Percentiles rank a stretch among this genome's conserved stretches.
Evolutionary conservation across 1,140 invertebrate genomes (phyloP).

Genomic region (Lysiphlebus fabarum): DNA sequence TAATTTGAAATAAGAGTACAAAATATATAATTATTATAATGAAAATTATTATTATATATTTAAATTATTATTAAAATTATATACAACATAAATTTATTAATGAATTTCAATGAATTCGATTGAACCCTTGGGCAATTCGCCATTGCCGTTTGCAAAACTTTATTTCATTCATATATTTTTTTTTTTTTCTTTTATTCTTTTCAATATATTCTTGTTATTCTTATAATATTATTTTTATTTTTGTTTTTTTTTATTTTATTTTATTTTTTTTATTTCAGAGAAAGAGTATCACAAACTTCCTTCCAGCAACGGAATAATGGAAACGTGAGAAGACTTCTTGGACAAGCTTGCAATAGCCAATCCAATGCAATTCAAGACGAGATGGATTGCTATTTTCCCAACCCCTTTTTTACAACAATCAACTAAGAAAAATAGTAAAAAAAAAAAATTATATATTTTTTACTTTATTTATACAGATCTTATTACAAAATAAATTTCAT

Average conservation of each 20-base stretch:
- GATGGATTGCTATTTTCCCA: neutral
- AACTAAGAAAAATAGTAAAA: neutral
- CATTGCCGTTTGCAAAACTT: neutral
- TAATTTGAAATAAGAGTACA: too few species aligned
- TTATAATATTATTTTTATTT: neutral
- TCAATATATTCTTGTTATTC: neutral
- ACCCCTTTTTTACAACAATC: too few species aligned
- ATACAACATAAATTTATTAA: too few species aligned
- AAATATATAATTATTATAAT: too few species aligned
- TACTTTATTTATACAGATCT: too few species aligned
- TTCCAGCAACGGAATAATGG: conserved; percentile 32
- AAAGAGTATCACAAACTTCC: conserved; percentile 19
- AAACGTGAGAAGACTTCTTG: conserved; percentile 34
- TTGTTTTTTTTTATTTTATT: neutral
- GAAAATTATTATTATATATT: too few species aligned
- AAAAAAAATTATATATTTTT: neutral
- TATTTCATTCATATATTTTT: neutral
- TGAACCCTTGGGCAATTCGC: too few species aligned
- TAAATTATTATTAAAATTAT: too few species aligned
- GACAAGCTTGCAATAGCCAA: conserved; percentile 24
- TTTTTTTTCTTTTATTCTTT: neutral
- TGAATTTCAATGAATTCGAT: too few species aligned
- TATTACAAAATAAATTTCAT: too few species aligned
- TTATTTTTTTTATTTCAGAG: neutral
- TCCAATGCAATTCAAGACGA: neutral